Evolutionary conservation across 2,113 vertebrate genomes (phyloP).

Genomic region (Dasyprocta punctata): DNA sequence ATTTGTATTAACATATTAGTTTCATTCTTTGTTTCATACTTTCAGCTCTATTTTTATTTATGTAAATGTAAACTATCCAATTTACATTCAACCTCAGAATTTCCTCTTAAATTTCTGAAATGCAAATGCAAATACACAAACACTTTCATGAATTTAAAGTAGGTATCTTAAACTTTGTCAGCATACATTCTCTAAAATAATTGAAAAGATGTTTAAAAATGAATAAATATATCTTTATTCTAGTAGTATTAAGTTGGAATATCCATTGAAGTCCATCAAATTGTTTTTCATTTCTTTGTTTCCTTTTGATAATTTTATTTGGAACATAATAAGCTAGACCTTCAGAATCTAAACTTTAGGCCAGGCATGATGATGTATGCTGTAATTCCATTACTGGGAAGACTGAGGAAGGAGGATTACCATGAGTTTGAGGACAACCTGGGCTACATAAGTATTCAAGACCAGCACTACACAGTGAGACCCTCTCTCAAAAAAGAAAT

Average conservation of each 20-base stretch:
- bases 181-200: not conserved
- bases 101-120: not conserved
- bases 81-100: not conserved
- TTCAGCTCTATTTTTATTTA: not conserved
- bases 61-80: not conserved
- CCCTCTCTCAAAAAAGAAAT: not conserved
- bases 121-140: not conserved
- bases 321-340: not conserved
- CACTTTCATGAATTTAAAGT: not conserved
- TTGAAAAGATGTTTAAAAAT: not conserved
- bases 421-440: not conserved
- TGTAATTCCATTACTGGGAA: too few species aligned
- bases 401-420: not conserved
- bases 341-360: not conserved
- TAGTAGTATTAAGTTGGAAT: not conserved
- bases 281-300: not conserved
- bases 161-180: not conserved
- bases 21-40: not conserved
- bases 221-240: not conserved
- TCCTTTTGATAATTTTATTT: not conserved
- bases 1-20: not conserved
- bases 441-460: not conserved
- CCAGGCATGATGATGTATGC: fast-evolving
- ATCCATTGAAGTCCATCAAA: too few species aligned
- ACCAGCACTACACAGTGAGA: not conserved